phyloP scores from a whole-genome alignment of 2,113 vertebrate genomes.

The Macaca mulatta region DNA sequence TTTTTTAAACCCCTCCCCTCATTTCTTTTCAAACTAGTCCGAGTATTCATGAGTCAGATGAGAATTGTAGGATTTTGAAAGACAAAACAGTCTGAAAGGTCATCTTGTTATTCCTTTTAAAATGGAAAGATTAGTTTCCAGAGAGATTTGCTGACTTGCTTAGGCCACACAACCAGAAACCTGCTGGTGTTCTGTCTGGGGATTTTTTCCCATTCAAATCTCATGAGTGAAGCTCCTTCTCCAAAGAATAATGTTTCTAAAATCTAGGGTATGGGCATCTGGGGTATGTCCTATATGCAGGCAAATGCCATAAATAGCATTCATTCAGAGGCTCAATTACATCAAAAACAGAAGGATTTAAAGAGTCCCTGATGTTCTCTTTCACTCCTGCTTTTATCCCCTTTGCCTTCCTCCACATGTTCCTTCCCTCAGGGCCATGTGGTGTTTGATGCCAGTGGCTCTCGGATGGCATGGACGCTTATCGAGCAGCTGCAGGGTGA shows the following conservation, averaged over 20 bases:
- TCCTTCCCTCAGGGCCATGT: slow-evolving; percentile 90
- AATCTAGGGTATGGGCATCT: slow-evolving; percentile 76
- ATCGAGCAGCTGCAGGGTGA: slow-evolving; percentile 97
- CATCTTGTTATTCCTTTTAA: not conserved
- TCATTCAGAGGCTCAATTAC: slow-evolving; percentile 68
- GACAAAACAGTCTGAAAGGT: not conserved
- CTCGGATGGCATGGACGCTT: slow-evolving; percentile 98
- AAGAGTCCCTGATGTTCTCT: slow-evolving; percentile 53
- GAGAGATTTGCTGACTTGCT: not conserved
- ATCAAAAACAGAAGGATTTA: slow-evolving; percentile 53
- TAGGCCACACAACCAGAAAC: not conserved
- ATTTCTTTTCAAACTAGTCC: not conserved
- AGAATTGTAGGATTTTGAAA: slow-evolving; percentile 17
- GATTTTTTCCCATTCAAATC: slow-evolving; percentile 7
- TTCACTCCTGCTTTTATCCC: slow-evolving; percentile 34
- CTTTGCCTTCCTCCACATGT: not conserved
- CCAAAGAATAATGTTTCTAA: slow-evolving; percentile 42
- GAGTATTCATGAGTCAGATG: slow-evolving; percentile 16
- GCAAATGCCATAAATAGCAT: slow-evolving; percentile 73
- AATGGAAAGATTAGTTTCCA: not conserved
- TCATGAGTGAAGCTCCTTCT: slow-evolving; percentile 37
- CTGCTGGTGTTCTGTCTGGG: not conserved
- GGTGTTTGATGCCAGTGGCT: slow-evolving; percentile 97
- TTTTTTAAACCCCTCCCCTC: not conserved
- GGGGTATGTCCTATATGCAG: slow-evolving; percentile 76